Percentiles rank a stretch among this genome's conserved stretches.
These are phyloP conservation scores for Stylophora pistillata DNA, from an alignment of 64 coral and sea anemone genomes.

Conservation along the genomic window DNA sequence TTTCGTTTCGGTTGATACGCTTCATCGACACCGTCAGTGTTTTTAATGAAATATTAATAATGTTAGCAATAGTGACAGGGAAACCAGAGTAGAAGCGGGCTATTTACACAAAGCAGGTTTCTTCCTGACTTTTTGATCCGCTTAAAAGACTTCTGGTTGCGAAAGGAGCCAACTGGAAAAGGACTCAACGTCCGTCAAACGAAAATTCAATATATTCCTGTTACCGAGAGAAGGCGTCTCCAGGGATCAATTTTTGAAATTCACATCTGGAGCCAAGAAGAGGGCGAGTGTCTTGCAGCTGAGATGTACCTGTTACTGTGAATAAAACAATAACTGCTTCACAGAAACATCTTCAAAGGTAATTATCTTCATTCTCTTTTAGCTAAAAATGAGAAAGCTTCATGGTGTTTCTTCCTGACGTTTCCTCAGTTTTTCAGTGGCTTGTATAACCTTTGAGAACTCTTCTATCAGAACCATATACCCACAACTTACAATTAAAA, in stretches of 20 bases:
- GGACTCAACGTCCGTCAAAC: too few species aligned
- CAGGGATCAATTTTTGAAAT: not conserved
- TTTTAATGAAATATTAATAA: conserved; percentile 52
- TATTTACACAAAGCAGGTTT: conserved; percentile 15
- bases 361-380: not conserved
- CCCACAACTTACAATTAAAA: too few species aligned
- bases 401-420: not conserved
- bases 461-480: too few species aligned
- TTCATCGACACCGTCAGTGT: conserved; percentile 17
- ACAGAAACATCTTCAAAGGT: not conserved
- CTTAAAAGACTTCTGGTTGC: not conserved
- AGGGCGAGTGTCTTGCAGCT: not conserved
- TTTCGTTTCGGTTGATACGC: not conserved
- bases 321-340: conserved; percentile 13
- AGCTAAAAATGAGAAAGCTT: not conserved
- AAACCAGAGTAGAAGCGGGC: not conserved
- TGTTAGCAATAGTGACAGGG: not conserved
- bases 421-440: not conserved
- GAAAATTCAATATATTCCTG: not conserved
- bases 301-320: conserved; percentile 32
- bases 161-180: not conserved
- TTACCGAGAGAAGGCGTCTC: not conserved
- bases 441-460: too few species aligned
- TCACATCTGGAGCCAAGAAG: not conserved
- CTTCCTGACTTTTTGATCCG: conserved; percentile 13